These are phyloP conservation scores for Cancer borealis DNA, from an alignment of 2,888 invertebrate genomes.

Conservation along the genomic window DNA sequence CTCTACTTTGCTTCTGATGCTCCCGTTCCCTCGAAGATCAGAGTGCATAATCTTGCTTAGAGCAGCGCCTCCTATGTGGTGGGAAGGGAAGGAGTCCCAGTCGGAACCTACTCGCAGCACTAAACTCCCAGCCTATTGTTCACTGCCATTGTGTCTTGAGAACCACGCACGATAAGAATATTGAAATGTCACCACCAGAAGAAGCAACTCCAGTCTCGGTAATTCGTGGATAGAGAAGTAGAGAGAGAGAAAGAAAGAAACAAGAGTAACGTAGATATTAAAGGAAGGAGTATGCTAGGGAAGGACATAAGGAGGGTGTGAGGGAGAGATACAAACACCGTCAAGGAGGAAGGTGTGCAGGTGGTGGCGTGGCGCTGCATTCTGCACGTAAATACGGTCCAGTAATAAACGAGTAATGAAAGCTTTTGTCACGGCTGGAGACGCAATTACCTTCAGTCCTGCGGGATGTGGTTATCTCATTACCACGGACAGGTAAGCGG, in stretches of 20 bases:
- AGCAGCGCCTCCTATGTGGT: neutral
- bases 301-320: too few relatives aligned
- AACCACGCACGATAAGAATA: neutral
- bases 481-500: neutral
- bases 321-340: neutral
- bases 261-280: neutral
- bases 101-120: neutral
- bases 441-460: neutral
- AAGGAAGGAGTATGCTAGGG: too few relatives aligned
- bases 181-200: slow-evolving; percentile 23
- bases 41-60: neutral
- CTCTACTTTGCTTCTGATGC: neutral
- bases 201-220: neutral
- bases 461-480: neutral
- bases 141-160: neutral
- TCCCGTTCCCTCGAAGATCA: neutral
- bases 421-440: slow-evolving; percentile 6
- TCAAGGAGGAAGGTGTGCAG: neutral
- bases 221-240: neutral
- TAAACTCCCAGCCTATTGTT: neutral
- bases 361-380: neutral
- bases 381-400: neutral
- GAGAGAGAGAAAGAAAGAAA: neutral
- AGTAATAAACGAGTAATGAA: neutral
- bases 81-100: neutral